Evolutionary conservation across 2,113 vertebrate species (phyloP).

Genomic region (Trinectes maculatus): DNA sequence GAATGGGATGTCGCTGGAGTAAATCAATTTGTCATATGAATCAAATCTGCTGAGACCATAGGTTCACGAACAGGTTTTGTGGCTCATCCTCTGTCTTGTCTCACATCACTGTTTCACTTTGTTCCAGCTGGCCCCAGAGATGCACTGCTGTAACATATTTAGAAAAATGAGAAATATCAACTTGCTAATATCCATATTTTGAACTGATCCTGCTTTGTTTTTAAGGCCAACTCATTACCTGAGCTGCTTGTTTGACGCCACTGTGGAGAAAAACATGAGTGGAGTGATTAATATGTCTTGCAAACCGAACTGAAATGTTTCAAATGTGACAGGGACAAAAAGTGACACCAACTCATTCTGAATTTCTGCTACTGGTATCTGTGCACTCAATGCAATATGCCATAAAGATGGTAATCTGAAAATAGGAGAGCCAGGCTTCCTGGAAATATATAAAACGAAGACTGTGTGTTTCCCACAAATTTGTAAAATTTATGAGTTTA

Average conservation of each 20-base stretch:
- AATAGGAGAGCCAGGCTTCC: neutral
- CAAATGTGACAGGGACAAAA: slow-evolving; percentile 9
- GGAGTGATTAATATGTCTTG: slow-evolving; percentile 30
- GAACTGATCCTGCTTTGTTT: neutral
- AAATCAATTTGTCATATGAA: slow-evolving; percentile 83
- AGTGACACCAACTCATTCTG: slow-evolving; percentile 16
- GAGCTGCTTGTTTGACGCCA: slow-evolving; percentile 2
- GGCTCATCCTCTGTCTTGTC: slow-evolving; percentile 59
- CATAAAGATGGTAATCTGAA: slow-evolving; percentile 29
- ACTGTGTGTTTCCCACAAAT: neutral
- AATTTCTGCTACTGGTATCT: slow-evolving; percentile 39
- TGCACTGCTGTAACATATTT: slow-evolving; percentile 31
- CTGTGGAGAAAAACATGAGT: slow-evolving; percentile 26
- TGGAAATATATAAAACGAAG: slow-evolving; percentile 11
- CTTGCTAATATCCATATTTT: neutral
- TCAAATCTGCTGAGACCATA: slow-evolving; percentile 74
- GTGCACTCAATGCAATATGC: slow-evolving; percentile 24
- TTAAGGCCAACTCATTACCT: slow-evolving; percentile 13
- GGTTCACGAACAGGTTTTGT: slow-evolving; percentile 73
- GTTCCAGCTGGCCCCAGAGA: slow-evolving; percentile 26
- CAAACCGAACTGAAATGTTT: slow-evolving; percentile 35
- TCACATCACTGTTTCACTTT: slow-evolving; percentile 29
- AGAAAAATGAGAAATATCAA: neutral
- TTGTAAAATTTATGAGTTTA: neutral
- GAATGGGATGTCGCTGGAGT: slow-evolving; percentile 71